These are phyloP conservation scores for Orycteropus afer DNA, from an alignment of 2,113 vertebrate genomes.

Conservation along the genomic window DNA sequence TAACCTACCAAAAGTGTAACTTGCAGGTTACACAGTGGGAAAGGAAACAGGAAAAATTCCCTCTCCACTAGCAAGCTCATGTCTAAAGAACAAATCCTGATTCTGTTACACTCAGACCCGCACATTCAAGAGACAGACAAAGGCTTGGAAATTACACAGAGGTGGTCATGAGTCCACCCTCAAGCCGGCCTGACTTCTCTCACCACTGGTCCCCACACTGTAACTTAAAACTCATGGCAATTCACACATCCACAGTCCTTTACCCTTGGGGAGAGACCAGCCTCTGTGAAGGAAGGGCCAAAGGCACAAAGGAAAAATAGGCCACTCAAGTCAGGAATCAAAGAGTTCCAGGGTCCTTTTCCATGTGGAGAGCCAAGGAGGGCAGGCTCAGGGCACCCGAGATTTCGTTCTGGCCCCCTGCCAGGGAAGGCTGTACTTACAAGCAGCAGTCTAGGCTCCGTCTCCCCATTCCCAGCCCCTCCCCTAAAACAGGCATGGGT, in stretches of 20 bases:
- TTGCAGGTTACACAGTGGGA: neutral
- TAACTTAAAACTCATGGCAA: fast-evolving
- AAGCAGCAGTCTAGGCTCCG: neutral
- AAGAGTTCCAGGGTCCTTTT: fast-evolving
- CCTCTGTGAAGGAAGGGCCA: neutral
- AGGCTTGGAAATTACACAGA: neutral
- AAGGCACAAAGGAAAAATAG: neutral
- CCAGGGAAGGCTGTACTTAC: neutral
- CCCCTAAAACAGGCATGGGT: too few species aligned
- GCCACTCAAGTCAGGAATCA: neutral
- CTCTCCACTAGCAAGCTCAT: neutral
- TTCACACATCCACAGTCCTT: fast-evolving
- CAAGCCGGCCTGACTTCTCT: too few species aligned
- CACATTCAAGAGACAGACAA: neutral
- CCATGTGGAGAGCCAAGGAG: fast-evolving
- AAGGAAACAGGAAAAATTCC: neutral
- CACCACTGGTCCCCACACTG: too few species aligned
- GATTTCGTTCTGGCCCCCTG: too few species aligned
- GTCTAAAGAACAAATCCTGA: neutral
- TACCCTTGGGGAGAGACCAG: neutral
- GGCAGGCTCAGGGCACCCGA: neutral
- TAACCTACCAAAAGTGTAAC: neutral
- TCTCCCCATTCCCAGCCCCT: neutral
- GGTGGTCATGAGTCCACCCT: fast-evolving
- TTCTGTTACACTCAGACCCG: fast-evolving